Evolutionary conservation across 2,797 vertebrate genomes (phyloP), one percentile per base, ranked within the genome.

Genomic region (Clarias fuscus): DNA sequence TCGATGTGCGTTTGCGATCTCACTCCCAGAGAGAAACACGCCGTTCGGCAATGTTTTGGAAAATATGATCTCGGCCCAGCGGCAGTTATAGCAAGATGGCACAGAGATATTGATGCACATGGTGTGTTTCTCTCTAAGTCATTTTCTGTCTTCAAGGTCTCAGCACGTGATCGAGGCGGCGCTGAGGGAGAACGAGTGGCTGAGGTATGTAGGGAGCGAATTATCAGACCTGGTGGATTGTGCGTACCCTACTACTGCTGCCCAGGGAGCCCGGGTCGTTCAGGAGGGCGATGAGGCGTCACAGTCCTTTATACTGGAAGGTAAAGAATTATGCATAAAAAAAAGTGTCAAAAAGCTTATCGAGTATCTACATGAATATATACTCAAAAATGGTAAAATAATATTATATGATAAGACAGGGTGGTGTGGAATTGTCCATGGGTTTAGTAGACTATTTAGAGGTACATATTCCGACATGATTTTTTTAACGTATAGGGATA

Each of bases 221-320:
- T 91, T 94, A 82, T 88, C 86, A 83, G 93, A 93, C 78, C 88
- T 96, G 82, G 89, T 93, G 7, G 91, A 94, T 88, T 93, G 92
- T 64, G 94, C 95, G 89, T 90, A 92, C 84, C 91, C 89, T 43
- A 90, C 90, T 48, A 88, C 87, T n/a, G 86, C 93, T 84, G 91
- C 87, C 88, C 91, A 94, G 88, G 95, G 94, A 87, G 92, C 91
- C 84, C 92, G 83, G 80, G 90, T 96, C 86, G 90, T 95, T 65
- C 91, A 94, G 88, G 95, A 96, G 90, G 95, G 95, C 53, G 90
- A 93, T 68, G 85, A 82, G 2, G 94, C 94, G 65, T 90, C 92
- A 37, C 92, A 92, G 53, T 94, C 95, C 56, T 96, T 95, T 43
- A 89, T 96, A 80, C 88, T 96, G 82, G 95, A 96, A 92, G 95